Percentiles rank a stretch among this genome's conserved stretches.
Evolutionary conservation across 2,797 vertebrate species (phyloP).

Genomic region (Tamandua tetradactyla): DNA sequence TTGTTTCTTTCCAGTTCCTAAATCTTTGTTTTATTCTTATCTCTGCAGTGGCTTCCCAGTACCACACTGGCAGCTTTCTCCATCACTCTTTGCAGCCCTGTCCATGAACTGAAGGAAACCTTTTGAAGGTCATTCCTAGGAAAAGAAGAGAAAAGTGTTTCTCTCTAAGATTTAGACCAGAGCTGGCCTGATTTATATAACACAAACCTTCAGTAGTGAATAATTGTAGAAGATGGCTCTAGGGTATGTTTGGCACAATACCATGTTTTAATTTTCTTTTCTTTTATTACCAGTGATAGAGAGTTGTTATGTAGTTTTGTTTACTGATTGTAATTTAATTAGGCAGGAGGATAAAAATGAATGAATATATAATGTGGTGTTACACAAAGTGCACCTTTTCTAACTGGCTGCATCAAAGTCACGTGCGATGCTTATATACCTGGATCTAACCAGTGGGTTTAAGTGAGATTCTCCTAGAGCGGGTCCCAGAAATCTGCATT

Average conservation of each 20-base stretch:
- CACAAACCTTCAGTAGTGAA: not conserved
- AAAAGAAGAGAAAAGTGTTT: not conserved
- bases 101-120: not conserved
- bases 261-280: not conserved
- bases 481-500: not conserved
- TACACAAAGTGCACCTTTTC: not conserved
- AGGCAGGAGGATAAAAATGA: not conserved
- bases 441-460: not conserved
- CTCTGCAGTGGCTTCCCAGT: not conserved
- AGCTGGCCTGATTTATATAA: no score
- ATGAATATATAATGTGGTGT: no score
- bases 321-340: not conserved
- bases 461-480: not conserved
- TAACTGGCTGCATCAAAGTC: not conserved
- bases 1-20: not conserved
- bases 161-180: not conserved
- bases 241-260: not conserved
- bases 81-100: not conserved
- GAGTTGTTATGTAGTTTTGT: not conserved
- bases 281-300: not conserved
- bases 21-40: not conserved
- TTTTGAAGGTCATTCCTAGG: not conserved
- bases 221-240: not conserved
- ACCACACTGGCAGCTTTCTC: not conserved
- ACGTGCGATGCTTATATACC: not conserved